Percentiles rank a stretch among this genome's conserved stretches.
Evolutionary conservation across 2,113 vertebrate species (phyloP).

Genomic region (Piprites chloris): DNA sequence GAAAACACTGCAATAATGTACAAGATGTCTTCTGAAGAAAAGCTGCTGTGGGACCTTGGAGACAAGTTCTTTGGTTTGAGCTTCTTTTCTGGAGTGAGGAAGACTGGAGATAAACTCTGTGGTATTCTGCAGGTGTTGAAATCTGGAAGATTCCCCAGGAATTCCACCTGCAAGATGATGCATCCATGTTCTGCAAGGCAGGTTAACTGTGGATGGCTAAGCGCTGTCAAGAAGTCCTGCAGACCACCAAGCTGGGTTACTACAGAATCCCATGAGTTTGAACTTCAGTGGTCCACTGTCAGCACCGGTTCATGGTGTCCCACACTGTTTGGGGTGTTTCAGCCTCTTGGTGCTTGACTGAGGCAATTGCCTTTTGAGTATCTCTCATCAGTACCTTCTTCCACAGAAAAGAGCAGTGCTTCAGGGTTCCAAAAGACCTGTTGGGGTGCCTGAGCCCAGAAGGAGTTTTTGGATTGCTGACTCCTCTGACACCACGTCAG

Average conservation of each 20-base stretch:
- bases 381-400: background rate
- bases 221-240: background rate
- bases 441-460: background rate
- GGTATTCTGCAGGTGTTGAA: background rate
- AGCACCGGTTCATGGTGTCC: background rate
- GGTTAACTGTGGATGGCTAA: background rate
- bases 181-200: background rate
- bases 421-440: background rate
- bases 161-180: background rate
- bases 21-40: background rate
- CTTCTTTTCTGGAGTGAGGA: background rate
- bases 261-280: background rate
- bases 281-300: background rate
- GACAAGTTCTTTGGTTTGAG: background rate
- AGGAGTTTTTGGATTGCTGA: background rate
- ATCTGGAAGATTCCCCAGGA: background rate
- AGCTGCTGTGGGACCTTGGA: accelerated
- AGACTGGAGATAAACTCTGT: background rate
- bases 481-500: background rate
- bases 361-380: background rate
- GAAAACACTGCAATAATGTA: background rate
- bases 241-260: background rate
- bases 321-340: accelerated
- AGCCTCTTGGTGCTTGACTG: background rate
- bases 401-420: background rate